Percentiles rank a stretch among this genome's conserved stretches.
These are phyloP conservation scores for Sturnus vulgaris DNA, from an alignment of 2,113 vertebrate species.

Conservation along the genomic window DNA sequence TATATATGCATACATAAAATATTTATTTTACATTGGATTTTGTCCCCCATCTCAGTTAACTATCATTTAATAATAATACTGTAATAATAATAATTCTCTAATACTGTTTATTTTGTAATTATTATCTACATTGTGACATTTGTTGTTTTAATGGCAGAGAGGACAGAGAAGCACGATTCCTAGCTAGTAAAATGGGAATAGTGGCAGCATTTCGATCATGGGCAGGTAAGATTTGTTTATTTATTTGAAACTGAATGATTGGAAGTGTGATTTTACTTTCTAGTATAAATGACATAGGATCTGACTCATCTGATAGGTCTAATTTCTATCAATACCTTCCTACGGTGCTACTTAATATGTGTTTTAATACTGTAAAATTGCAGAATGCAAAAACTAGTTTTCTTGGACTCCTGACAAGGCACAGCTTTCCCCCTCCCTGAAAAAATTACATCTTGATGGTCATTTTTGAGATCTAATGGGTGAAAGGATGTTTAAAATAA, in stretches of 20 bases:
- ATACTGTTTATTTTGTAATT: not conserved
- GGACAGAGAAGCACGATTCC: constrained; percentile 92
- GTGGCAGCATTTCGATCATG: constrained; percentile 96
- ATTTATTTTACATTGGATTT: not conserved
- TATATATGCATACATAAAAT: not conserved
- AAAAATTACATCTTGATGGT: not conserved
- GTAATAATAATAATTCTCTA: not conserved
- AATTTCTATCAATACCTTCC: not conserved
- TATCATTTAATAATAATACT: not conserved
- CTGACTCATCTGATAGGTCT: not conserved
- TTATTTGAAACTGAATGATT: not conserved
- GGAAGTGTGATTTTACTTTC: not conserved
- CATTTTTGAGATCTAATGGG: not conserved
- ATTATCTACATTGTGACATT: not conserved
- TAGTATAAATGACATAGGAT: not conserved
- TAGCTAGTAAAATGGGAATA: constrained; percentile 97
- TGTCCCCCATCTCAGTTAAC: not conserved
- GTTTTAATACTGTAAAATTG: not conserved
- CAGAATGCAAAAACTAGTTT: not conserved
- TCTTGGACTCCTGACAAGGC: not conserved
- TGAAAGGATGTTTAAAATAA: not conserved
- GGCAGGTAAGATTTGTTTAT: constrained; percentile 82
- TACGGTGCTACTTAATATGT: not conserved
- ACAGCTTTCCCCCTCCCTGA: rapidly evolving
- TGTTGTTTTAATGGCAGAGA: constrained; percentile 76